Base-by-base conservation (phyloP, 2,888 invertebrate genomes). In the Hymenopus coronatus region DNA sequence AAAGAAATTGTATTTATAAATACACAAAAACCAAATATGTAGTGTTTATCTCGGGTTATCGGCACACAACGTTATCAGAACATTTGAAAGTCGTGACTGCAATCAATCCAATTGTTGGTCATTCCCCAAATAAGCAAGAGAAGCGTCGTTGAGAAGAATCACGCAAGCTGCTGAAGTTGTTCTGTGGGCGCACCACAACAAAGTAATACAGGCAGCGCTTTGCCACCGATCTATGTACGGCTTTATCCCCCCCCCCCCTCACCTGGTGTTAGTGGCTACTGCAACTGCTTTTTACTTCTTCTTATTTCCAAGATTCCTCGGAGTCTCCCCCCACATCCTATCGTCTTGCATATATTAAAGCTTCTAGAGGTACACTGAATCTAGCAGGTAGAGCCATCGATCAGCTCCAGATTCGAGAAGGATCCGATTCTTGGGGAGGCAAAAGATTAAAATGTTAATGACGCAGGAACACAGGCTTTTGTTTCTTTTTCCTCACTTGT, bases 341-440 rank as follows among this genome's bases (percentile, higher is more conserved):
- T 70, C 86, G 28, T 27, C 86, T 87, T 87, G 87, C 87, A 87
- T 87, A 87, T 70, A 87, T 87, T 87, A 87, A 33, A 14, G 82
- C 20, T 82, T 33, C 82, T 87, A 87, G 87, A 87, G 87, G 87
- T 87, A 87, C 87, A 20, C 12, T 27, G 40, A 85, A 27, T 27
- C 30, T 82, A 82, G 81, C 7, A 84, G 84, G n/a, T 9, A 15
- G 40, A 87, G 81, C 28, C 82, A 87, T 30, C 33, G 30, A 82
- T 33, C 54, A 70, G 54, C 20, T 70, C 54, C 20, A 70, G 54
- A 70, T 70, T 70, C 54, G 54, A 70, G 54, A 70, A 70, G 54
- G 54, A 70, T 70, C 54, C 25, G 54, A 70, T 70, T 70, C 54
- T 70, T 70, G 54, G 54, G 54, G 54, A 70, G 54, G 54, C 54